Percentiles rank a stretch among this genome's conserved stretches.
These are phyloP conservation scores for Alauda arvensis DNA, from an alignment of 2,797 vertebrate genomes.

Conservation along the genomic window DNA sequence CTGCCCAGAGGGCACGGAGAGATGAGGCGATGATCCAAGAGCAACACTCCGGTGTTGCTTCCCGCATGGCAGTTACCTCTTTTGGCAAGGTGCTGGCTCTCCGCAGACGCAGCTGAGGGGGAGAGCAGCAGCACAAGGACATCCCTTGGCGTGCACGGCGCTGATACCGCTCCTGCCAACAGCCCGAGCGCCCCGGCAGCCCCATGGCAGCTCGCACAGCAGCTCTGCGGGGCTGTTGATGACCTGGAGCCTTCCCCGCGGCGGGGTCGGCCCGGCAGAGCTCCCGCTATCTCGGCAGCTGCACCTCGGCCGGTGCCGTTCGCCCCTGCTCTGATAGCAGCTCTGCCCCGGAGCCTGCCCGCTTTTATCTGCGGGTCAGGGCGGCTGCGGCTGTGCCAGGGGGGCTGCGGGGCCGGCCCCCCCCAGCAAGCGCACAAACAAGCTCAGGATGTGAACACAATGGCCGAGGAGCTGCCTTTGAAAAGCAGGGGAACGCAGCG, in stretches of 20 bases:
- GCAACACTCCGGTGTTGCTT: background rate
- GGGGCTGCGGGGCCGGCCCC: background rate
- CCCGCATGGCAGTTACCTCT: background rate
- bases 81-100: background rate
- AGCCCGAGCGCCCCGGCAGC: background rate
- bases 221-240: background rate
- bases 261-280: background rate
- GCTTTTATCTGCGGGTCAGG: constrained; percentile 7
- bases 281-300: background rate
- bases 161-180: background rate
- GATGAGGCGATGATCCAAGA: background rate
- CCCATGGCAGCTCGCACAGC: background rate
- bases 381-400: background rate
- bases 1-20: background rate
- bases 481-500: background rate
- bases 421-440: background rate
- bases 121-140: background rate
- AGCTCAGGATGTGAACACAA: constrained; percentile 53
- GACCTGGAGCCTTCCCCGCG: background rate
- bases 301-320: background rate
- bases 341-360: background rate
- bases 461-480: background rate
- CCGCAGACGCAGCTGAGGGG: background rate
- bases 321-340: constrained; percentile 10
- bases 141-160: rapidly evolving